Conservation (phyloP, 2,888 invertebrate genomes). For the Melieria omissa region DNA sequence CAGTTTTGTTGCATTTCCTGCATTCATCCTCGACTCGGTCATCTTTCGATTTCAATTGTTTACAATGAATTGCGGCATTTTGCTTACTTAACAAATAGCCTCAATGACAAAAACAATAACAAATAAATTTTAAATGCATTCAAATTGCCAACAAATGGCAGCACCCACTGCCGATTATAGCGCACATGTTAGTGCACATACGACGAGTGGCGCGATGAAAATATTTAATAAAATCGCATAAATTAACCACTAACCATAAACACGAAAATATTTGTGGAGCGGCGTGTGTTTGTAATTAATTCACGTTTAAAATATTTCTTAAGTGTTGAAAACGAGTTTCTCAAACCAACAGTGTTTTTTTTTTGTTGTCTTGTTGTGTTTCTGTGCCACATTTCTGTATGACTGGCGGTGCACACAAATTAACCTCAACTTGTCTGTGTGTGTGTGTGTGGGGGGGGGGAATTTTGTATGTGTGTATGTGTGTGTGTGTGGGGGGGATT, state of each 20-base stretch:
- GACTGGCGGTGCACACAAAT: neutral
- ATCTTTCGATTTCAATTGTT: neutral
- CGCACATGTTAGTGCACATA: neutral
- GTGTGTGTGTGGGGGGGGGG: neutral
- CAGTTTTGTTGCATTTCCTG: no score
- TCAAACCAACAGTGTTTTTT: neutral
- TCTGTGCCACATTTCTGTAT: neutral
- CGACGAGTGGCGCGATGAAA: conserved; percentile 31
- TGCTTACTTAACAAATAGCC: neutral
- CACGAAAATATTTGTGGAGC: conserved; percentile 58
- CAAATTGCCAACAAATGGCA: neutral
- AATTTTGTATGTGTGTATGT: neutral
- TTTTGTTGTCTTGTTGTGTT: neutral
- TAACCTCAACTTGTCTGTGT: neutral
- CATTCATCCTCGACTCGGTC: no score
- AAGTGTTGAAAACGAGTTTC: conserved; percentile 14
- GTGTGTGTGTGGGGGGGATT: neutral
- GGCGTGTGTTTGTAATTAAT: conserved; percentile 28
- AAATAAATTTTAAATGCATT: neutral
- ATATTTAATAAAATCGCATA: conserved; percentile 51
- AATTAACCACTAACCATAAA: conserved; percentile 57
- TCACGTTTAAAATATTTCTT: conserved; percentile 24
- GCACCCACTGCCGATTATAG: neutral
- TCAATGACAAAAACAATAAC: neutral
- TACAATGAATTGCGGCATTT: neutral